These are phyloP conservation scores for Drosophila bunnanda DNA, from an alignment of 2,888 invertebrate genomes.

Conservation along the genomic window DNA sequence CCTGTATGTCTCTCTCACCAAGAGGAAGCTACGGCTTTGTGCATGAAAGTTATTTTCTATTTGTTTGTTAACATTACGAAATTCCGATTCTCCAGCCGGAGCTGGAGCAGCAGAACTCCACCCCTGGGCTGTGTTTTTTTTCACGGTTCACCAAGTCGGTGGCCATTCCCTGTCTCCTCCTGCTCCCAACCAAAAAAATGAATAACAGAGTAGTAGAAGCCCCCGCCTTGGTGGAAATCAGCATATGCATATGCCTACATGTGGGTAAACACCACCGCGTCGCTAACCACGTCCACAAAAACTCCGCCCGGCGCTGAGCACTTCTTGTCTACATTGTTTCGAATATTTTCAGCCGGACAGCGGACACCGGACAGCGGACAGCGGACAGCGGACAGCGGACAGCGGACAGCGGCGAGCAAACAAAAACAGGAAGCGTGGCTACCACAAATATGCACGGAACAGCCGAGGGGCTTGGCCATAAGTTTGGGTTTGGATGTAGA, in stretches of 20 bases:
- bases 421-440: constrained; percentile 81
- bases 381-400: constrained; percentile 24
- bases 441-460: constrained; percentile 76
- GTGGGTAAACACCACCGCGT: constrained; percentile 82
- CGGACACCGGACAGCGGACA: constrained; percentile 32
- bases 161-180: constrained; percentile 51
- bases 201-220: background rate
- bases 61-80: constrained; percentile 45
- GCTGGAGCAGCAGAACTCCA: constrained; percentile 10
- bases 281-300: constrained; percentile 71
- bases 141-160: constrained; percentile 69
- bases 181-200: background rate
- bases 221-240: constrained; percentile 69
- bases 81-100: constrained; percentile 25
- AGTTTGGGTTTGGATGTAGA: constrained; percentile 76
- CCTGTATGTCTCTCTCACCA: constrained; percentile 7
- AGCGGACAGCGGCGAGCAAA: constrained; percentile 60
- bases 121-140: constrained; percentile 25
- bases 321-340: constrained; percentile 72
- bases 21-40: constrained; percentile 11
- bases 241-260: constrained; percentile 80
- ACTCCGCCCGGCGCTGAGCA: constrained; percentile 59
- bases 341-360: constrained; percentile 44
- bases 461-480: constrained; percentile 45
- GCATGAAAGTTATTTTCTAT: constrained; percentile 40